Evolutionary conservation across 2,797 vertebrate species (phyloP).

Genomic region (Enteromius viviparus): DNA sequence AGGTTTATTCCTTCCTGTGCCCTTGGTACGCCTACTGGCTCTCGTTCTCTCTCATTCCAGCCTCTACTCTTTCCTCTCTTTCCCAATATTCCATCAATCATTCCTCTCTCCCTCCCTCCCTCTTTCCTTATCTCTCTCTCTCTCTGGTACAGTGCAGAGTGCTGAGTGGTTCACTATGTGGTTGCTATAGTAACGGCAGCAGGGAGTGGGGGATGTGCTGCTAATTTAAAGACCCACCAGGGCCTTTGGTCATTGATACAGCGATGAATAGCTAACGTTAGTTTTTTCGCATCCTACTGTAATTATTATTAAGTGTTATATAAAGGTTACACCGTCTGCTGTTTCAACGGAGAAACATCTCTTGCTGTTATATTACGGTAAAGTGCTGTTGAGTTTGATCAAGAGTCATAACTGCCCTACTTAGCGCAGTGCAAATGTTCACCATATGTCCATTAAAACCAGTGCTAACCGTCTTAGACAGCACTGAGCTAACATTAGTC

Average conservation of each 20-base stretch:
- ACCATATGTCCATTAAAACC: slow-evolving; percentile 42
- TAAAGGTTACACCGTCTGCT: not conserved
- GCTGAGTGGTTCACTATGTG: slow-evolving; percentile 56
- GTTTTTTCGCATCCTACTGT: slow-evolving; percentile 2
- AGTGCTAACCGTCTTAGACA: slow-evolving; percentile 14
- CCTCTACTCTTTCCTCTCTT: slow-evolving; percentile 32
- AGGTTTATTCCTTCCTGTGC: slow-evolving; percentile 26
- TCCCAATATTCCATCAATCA: slow-evolving; percentile 54
- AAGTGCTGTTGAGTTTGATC: slow-evolving; percentile 15
- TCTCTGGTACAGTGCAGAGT: slow-evolving; percentile 44
- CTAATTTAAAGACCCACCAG: slow-evolving; percentile 64
- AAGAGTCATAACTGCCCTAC: slow-evolving; percentile 40
- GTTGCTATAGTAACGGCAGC: slow-evolving; percentile 69
- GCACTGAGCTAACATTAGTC: slow-evolving; percentile 27
- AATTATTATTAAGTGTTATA: slow-evolving; percentile 17
- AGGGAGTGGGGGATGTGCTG: slow-evolving; percentile 53
- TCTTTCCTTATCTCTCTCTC: slow-evolving; percentile 11
- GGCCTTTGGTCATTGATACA: slow-evolving; percentile 46
- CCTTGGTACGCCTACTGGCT: slow-evolving; percentile 25
- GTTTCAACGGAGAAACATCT: not conserved
- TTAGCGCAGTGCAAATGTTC: slow-evolving; percentile 24
- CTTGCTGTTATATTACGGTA: slow-evolving; percentile 13
- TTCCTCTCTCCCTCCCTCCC: slow-evolving; percentile 38
- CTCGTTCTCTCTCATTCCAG: slow-evolving; percentile 23
- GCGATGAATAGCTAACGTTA: slow-evolving; percentile 4